Evolutionary conservation across 2,113 vertebrate species (phyloP).

Genomic region (Galemys pyrenaicus): DNA sequence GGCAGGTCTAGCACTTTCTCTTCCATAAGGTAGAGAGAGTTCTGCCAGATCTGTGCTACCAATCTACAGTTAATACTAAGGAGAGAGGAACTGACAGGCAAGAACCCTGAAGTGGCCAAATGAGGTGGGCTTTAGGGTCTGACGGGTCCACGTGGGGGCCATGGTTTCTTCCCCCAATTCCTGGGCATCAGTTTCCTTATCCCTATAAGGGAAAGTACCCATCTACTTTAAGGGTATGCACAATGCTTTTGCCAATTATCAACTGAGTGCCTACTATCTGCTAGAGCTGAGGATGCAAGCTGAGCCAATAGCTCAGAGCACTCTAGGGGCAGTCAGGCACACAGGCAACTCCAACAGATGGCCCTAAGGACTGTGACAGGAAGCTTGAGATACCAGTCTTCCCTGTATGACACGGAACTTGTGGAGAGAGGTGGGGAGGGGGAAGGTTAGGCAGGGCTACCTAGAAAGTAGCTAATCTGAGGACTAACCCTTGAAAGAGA

Average conservation of each 20-base stretch:
- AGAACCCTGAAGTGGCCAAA: not conserved
- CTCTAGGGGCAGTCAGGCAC: not conserved
- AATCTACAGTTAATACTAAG: not conserved
- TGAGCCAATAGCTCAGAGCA: not conserved
- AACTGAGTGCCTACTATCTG: not conserved
- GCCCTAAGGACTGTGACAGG: too few relatives aligned
- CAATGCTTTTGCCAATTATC: too few relatives aligned
- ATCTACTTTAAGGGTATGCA: not conserved
- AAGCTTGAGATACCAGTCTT: too few relatives aligned
- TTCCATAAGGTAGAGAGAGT: not conserved
- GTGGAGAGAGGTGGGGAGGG: too few relatives aligned
- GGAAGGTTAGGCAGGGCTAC: too few relatives aligned
- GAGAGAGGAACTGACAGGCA: not conserved
- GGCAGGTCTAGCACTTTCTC: not conserved
- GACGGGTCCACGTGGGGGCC: not conserved
- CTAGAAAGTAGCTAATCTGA: too few relatives aligned
- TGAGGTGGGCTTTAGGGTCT: too few relatives aligned
- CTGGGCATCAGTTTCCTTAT: not conserved
- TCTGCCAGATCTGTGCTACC: not conserved
- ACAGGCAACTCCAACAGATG: not conserved
- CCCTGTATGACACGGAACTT: too few relatives aligned
- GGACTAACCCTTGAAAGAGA: too few relatives aligned
- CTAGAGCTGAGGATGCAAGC: not conserved
- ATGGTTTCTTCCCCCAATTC: not conserved
- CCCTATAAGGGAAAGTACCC: not conserved